phyloP scores from a whole-genome alignment of 2,888 invertebrate species.

The Prenolepis imparis region DNA sequence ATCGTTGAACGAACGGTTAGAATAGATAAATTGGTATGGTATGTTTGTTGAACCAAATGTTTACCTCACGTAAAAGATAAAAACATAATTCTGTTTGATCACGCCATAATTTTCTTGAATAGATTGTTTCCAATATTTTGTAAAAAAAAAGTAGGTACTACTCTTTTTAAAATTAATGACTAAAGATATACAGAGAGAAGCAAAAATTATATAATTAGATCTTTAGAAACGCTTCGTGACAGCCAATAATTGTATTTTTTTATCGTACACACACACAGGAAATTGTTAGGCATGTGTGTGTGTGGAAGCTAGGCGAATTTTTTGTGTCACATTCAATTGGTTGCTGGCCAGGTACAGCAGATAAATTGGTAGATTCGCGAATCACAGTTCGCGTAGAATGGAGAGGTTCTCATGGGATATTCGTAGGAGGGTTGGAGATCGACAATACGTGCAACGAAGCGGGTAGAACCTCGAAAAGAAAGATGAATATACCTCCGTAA shows the following conservation, averaged over 20 bases:
- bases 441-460: constrained; percentile 53
- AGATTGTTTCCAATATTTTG: no score
- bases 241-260: constrained; percentile 28
- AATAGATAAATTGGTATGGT: constrained; percentile 23
- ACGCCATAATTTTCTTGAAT: background rate
- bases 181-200: background rate
- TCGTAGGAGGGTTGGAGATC: constrained; percentile 36
- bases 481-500: constrained; percentile 52
- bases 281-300: background rate
- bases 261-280: constrained; percentile 28
- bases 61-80: background rate
- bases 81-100: constrained; percentile 10
- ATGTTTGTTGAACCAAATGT: background rate
- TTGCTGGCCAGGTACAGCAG: constrained; percentile 48
- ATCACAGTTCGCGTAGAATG: constrained; percentile 58
- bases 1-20: constrained; percentile 5
- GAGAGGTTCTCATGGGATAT: constrained; percentile 57
- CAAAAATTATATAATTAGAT: background rate
- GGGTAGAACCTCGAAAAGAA: constrained; percentile 48
- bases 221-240: background rate
- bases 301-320: constrained; percentile 47
- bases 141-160: no score
- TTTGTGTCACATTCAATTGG: constrained; percentile 47
- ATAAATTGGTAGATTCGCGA: constrained; percentile 63
- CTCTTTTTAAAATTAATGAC: background rate